A percentile compares a stretch with the other conserved stretches of the same genome.
phyloP scores from a whole-genome alignment of 2,797 vertebrate species.

The Lacerta viridis region DNA sequence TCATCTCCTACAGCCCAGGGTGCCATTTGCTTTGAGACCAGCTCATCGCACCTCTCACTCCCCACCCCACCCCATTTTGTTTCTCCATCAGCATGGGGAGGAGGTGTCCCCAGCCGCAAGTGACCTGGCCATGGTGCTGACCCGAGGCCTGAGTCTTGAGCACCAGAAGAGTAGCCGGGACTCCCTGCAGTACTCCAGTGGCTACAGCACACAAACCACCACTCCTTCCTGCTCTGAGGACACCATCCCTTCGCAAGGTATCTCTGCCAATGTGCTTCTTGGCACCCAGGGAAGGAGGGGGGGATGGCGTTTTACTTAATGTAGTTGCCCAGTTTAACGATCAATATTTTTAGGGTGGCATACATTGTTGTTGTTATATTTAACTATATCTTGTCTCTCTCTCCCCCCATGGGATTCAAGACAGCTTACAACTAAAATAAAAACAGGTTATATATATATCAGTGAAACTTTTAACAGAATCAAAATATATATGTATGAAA shows the following conservation, averaged over 20 bases:
- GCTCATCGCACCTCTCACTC: background rate
- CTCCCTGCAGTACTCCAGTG: constrained; percentile 95
- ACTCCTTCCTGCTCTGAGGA: constrained; percentile 97
- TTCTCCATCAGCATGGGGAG: constrained; percentile 87
- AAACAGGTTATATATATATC: no score
- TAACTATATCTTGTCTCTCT: no score
- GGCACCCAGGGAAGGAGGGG: background rate
- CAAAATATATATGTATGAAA: no score
- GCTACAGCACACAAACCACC: constrained; percentile 96
- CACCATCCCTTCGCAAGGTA: constrained; percentile 97
- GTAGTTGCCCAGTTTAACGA: no score
- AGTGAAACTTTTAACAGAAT: no score
- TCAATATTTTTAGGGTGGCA: no score
- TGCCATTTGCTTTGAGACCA: background rate
- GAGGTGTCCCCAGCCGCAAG: constrained; percentile 94
- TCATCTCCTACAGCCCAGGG: no score
- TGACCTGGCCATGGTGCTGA: constrained; percentile 96
- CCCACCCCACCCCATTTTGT: no score
- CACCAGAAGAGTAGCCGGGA: constrained; percentile 97
- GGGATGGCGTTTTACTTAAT: background rate
- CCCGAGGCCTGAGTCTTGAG: constrained; percentile 92
- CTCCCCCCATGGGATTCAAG: no score
- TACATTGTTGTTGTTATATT: no score
- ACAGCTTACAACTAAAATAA: no score
- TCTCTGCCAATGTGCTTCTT: background rate